Conservation (phyloP, 2,888 invertebrate species). For the Rhodophaea formosa region DNA sequence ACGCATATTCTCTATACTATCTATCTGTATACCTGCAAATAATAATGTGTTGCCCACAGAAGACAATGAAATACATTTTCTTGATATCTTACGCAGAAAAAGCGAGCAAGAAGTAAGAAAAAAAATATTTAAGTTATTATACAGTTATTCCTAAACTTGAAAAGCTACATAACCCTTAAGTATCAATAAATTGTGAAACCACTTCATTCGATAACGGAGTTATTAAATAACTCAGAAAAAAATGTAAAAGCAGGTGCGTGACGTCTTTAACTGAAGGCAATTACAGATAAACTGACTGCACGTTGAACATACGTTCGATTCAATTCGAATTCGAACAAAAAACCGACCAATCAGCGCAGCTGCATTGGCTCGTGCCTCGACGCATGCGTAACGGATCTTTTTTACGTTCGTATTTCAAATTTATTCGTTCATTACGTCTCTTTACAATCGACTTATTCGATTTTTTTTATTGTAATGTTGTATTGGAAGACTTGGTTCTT, state of each 20-base stretch:
- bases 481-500: constrained; percentile 31
- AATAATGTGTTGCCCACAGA: too few relatives aligned
- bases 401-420: constrained; percentile 39
- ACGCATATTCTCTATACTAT: too few relatives aligned
- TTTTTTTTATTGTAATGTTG: constrained; percentile 32
- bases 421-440: constrained; percentile 37
- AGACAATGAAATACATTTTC: too few relatives aligned
- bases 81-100: too few relatives aligned
- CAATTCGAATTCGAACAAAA: constrained; percentile 61
- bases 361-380: constrained; percentile 59
- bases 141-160: too few relatives aligned
- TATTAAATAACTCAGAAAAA: background rate
- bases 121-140: too few relatives aligned
- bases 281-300: constrained; percentile 42
- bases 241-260: constrained; percentile 46
- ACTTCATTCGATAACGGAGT: background rate
- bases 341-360: constrained; percentile 58
- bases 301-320: constrained; percentile 33
- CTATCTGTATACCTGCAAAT: too few relatives aligned
- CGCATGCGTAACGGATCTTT: constrained; percentile 40
- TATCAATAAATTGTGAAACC: background rate
- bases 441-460: constrained; percentile 35
- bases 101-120: too few relatives aligned
- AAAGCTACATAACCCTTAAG: background rate
- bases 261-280: constrained; percentile 43